Conservation (phyloP, 2,797 vertebrate genomes). For the Spinibarbus caldwelli region DNA sequence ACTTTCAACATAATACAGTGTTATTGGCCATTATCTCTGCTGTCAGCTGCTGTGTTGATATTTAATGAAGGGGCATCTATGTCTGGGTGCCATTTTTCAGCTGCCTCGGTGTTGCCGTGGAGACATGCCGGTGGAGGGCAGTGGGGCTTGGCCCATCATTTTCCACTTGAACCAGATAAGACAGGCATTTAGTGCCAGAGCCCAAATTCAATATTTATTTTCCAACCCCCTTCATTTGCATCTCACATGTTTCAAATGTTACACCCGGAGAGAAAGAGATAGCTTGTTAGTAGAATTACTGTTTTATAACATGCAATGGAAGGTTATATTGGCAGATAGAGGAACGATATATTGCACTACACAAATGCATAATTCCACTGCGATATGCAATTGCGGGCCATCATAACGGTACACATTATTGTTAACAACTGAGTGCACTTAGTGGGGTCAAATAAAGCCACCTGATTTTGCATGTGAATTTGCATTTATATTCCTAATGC, state of each 20-base stretch:
- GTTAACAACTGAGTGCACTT: background rate
- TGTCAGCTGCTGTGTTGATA: conserved; percentile 92
- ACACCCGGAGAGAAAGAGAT: conserved; percentile 32
- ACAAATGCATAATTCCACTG: background rate
- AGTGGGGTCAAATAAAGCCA: conserved; percentile 17
- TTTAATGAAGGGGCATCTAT: conserved; percentile 93
- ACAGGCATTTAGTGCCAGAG: conserved; percentile 66
- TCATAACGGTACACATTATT: background rate
- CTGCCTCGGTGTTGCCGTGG: conserved; percentile 88
- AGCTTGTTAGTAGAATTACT: background rate
- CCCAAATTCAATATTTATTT: conserved; percentile 65
- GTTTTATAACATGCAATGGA: conserved; percentile 8
- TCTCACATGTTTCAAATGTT: conserved; percentile 59
- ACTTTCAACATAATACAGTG: conserved; percentile 85
- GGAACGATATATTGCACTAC: background rate
- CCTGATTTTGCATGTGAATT: conserved; percentile 3
- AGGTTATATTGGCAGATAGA: conserved; percentile 1
- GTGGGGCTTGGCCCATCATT: conserved; percentile 62
- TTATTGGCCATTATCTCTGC: conserved; percentile 99
- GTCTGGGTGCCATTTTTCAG: conserved; percentile 92
- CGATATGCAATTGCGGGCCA: background rate
- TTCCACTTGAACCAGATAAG: conserved; percentile 69
- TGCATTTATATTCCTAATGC: conserved; percentile 4
- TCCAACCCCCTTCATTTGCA: conserved; percentile 60
- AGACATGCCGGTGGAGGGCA: conserved; percentile 70